These are phyloP conservation scores for Drosophila formosana DNA, from an alignment of 2,888 invertebrate species.

Conservation along the genomic window DNA sequence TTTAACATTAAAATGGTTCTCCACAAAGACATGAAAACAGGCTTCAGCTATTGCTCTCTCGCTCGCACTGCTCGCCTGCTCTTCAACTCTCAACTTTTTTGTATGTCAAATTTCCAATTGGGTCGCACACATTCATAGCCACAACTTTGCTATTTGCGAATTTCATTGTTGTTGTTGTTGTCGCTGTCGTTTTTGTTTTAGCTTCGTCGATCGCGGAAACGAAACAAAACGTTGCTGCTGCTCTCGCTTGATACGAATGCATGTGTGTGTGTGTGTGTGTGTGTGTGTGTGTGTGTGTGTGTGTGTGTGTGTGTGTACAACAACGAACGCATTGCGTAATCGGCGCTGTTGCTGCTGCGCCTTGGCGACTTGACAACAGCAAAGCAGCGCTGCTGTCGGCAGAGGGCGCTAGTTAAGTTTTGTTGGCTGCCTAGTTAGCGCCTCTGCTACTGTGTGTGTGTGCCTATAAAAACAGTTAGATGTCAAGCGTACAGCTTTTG, in stretches of 20 bases:
- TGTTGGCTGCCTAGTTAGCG: slow-evolving; percentile 61
- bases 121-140: slow-evolving; percentile 69
- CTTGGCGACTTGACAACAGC: slow-evolving; percentile 70
- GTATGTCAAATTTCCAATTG: slow-evolving; percentile 77
- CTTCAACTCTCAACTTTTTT: slow-evolving; percentile 28
- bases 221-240: slow-evolving; percentile 64
- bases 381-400: slow-evolving; percentile 53
- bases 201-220: slow-evolving; percentile 74
- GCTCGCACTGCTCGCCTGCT: slow-evolving; percentile 12
- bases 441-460: slow-evolving; percentile 30
- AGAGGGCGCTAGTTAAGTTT: slow-evolving; percentile 61
- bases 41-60: not conserved
- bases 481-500: slow-evolving; percentile 55
- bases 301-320: slow-evolving; percentile 45
- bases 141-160: slow-evolving; percentile 62
- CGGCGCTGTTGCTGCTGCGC: slow-evolving; percentile 57
- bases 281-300: slow-evolving; percentile 24
- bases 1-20: not conserved
- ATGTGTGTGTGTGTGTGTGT: not conserved
- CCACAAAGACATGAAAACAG: not conserved
- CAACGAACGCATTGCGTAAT: slow-evolving; percentile 78
- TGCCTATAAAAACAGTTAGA: slow-evolving; percentile 62
- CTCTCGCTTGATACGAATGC: slow-evolving; percentile 22
- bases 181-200: slow-evolving; percentile 38
- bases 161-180: slow-evolving; percentile 43